These are phyloP conservation scores for Dinothrombium tinctorium DNA, from an alignment of 1,140 invertebrate species.

Conservation along the genomic window DNA sequence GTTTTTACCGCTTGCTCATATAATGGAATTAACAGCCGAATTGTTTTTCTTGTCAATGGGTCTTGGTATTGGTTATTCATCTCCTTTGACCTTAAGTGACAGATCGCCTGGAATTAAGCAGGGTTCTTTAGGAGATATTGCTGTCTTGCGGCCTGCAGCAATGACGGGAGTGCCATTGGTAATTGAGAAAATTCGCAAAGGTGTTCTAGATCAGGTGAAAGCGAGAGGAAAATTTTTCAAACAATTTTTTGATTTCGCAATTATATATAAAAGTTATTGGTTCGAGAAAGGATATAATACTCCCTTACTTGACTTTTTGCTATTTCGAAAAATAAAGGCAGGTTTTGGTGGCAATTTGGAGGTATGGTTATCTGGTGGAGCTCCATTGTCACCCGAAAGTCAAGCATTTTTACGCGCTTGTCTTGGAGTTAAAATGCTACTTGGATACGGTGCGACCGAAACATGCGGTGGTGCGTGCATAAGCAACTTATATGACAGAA, in stretches of 20 bases:
- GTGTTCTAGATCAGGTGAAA: conserved; percentile 4
- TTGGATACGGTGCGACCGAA: conserved; percentile 92
- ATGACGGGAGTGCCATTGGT: conserved; percentile 26
- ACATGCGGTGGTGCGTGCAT: conserved; percentile 78
- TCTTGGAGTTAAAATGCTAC: conserved; percentile 64
- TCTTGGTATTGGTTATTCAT: conserved; percentile 17
- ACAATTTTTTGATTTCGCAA: conserved; percentile 3
- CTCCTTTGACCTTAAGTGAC: conserved; percentile 18
- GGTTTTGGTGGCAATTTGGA: conserved; percentile 59
- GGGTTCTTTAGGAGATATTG: conserved; percentile 16
- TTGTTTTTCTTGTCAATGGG: conserved; percentile 16
- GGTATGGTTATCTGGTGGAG: conserved; percentile 70
- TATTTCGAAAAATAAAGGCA: conserved; percentile 51
- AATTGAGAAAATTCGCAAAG: conserved; percentile 16
- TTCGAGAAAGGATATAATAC: conserved; percentile 7
- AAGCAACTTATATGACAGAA: conserved; percentile 37
- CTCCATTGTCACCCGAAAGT: conserved; percentile 81
- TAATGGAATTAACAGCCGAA: conserved; percentile 17
- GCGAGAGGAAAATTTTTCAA: conserved; percentile 6
- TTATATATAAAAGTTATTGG: conserved; percentile 14
- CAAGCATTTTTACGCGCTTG: conserved; percentile 82
- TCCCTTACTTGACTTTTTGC: conserved; percentile 13
- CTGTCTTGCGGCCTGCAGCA: conserved; percentile 16
- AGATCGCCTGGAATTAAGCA: conserved; percentile 16
- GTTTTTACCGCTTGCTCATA: conserved; percentile 19